Evolutionary conservation across 2,797 vertebrate genomes (phyloP), one percentile per base, ranked within the genome.

Genomic region (Enteromius mattozi): DNA sequence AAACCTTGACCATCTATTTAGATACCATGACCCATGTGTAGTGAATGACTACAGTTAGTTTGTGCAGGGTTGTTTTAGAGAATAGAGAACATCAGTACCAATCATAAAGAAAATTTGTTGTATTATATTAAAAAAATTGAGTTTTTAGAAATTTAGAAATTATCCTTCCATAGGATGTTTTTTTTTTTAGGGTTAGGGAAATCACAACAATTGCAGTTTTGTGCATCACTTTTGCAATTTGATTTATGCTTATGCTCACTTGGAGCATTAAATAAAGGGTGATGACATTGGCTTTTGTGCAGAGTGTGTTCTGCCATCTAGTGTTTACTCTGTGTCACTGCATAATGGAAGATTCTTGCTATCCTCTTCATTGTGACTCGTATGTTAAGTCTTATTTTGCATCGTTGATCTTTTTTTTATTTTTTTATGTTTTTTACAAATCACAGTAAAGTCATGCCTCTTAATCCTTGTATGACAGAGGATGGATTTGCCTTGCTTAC

Each of bases 221-320:
- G 54, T 59, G n/a, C n/a, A 13, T 59, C 21, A 24, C n/a, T 59
- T 59, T 24, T 13, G 56, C 56, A 13, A 4, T 42, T 42, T 42
- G 40, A 42, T 42, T 42, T 10, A 42, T 9, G 7, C 9, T 21
- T 76, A n/a, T n/a, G 10, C 19, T 24, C 21, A 16, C 37, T 8
- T 37, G n/a, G 0, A 40, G 49, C 13, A 56, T 40, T 5, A 40
- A n/a, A 61, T 61, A 1, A 0, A 61, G 16, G 37, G 21, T 63
- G 42, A 40, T 83, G 35, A 56, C 65, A 21, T 14, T 45, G 35
- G 2, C 13, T 61, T 78, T 24, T 56, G 19, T 24, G 59, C 3
- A 45, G 27, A 35, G 82, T 61, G 19, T 35, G 37, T 8, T 47
- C 63, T 79, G 76, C 49, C 76, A 70, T 79, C 82, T 84, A 71